Conservation (phyloP, 2,888 invertebrate species). For the Drosophila formosana region DNA sequence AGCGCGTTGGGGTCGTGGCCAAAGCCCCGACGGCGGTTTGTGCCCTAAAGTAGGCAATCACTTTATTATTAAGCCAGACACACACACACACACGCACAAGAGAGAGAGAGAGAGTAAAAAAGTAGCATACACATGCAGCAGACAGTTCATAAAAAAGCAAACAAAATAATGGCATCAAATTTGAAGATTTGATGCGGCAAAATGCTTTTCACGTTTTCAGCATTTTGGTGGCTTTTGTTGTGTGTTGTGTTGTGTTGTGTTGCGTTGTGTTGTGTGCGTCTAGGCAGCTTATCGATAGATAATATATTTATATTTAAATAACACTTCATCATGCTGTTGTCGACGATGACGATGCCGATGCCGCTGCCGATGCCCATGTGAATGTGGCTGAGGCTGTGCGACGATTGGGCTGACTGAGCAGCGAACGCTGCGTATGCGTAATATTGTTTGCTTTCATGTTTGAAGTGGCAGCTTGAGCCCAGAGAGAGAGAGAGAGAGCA, state of each 20-base stretch:
- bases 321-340: conserved; percentile 74
- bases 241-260: not conserved
- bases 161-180: conserved; percentile 73
- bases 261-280: conserved; percentile 12
- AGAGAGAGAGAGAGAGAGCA: not conserved
- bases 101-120: not conserved
- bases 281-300: conserved; percentile 74
- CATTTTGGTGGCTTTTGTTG: conserved; percentile 44
- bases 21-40: conserved; percentile 30
- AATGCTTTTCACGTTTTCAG: conserved; percentile 67
- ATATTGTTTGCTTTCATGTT: conserved; percentile 74
- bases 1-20: conserved; percentile 18
- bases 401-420: conserved; percentile 29
- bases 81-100: conserved; percentile 18
- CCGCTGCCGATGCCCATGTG: not conserved
- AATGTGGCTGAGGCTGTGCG: conserved; percentile 5
- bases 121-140: conserved; percentile 8
- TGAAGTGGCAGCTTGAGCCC: conserved; percentile 10
- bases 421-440: conserved; percentile 69
- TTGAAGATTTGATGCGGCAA: conserved; percentile 73
- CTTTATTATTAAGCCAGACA: conserved; percentile 69
- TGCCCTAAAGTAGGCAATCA: conserved; percentile 61
- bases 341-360: conserved; percentile 27
- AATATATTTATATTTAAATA: conserved; percentile 81
- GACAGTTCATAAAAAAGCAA: conserved; percentile 61